Conservation (phyloP, 2,888 invertebrate genomes). For the Taphrorychus bicolor region DNA sequence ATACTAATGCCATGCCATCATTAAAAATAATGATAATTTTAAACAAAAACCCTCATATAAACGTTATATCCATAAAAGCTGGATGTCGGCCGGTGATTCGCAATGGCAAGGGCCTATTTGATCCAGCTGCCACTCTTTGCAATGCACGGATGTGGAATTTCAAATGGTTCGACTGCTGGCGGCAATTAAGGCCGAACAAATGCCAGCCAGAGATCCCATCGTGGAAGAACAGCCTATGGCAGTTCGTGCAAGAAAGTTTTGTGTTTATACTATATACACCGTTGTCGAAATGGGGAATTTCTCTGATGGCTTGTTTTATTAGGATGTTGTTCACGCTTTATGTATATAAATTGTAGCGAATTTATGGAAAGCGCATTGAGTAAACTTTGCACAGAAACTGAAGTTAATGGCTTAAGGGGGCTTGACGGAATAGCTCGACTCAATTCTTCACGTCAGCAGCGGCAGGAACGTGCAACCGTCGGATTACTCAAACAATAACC, state of each 20-base stretch:
- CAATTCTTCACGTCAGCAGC: not conserved
- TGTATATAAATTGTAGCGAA: not conserved
- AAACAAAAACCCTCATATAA: slow-evolving; percentile 12
- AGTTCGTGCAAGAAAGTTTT: not conserved
- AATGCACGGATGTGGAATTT: slow-evolving; percentile 18
- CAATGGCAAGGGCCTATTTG: slow-evolving; percentile 12
- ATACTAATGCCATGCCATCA: not conserved
- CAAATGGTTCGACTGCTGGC: slow-evolving; percentile 20
- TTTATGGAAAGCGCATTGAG: not conserved
- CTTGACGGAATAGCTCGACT: not conserved
- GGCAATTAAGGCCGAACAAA: slow-evolving; percentile 19
- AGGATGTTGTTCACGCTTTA: not conserved
- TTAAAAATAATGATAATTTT: slow-evolving; percentile 11
- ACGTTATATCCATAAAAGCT: slow-evolving; percentile 11
- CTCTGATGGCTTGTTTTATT: not conserved
- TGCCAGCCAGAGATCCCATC: not conserved
- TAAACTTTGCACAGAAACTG: not conserved
- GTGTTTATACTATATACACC: not conserved
- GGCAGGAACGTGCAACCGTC: not conserved
- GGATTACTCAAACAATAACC: too few relatives aligned
- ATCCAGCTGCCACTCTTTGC: slow-evolving; percentile 14
- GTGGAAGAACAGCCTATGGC: slow-evolving; percentile 1
- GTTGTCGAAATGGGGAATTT: not conserved
- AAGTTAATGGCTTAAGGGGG: not conserved
- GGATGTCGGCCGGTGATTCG: not conserved